phyloP scores from a whole-genome alignment of 2,888 invertebrate species.

The Cryptus armator region DNA sequence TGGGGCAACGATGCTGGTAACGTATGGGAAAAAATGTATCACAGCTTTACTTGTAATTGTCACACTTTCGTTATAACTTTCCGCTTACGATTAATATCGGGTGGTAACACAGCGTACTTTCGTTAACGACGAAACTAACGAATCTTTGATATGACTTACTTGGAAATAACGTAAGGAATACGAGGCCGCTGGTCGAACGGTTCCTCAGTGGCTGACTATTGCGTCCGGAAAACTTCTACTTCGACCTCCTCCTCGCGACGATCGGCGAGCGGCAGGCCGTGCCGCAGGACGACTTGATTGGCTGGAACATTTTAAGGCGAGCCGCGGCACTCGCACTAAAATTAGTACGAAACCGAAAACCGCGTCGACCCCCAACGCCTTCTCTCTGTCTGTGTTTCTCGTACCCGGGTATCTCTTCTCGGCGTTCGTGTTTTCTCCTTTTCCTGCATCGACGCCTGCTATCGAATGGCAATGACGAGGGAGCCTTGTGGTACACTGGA shows the following conservation, averaged over 20 bases:
- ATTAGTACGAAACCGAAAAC: constrained; percentile 74
- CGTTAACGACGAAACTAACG: constrained; percentile 21
- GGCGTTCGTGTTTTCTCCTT: constrained; percentile 55
- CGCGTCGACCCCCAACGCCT: constrained; percentile 63
- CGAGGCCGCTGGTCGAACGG: constrained; percentile 68
- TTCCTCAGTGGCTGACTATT: constrained; percentile 71
- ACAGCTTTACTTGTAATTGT: not conserved
- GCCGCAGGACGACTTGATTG: constrained; percentile 71
- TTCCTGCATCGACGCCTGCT: constrained; percentile 16
- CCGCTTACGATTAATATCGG: constrained; percentile 1
- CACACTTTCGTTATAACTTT: constrained; percentile 1
- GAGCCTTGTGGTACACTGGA: constrained; percentile 12
- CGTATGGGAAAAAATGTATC: not conserved
- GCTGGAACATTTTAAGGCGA: constrained; percentile 74
- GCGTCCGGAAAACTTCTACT: constrained; percentile 66
- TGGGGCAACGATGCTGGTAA: not conserved
- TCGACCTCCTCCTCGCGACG: constrained; percentile 65
- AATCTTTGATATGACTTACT: constrained; percentile 60
- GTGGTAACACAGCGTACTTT: not conserved
- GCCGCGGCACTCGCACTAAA: constrained; percentile 69
- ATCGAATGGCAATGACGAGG: constrained; percentile 28
- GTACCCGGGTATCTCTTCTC: constrained; percentile 50
- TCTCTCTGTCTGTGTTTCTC: constrained; percentile 68
- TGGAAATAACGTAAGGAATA: constrained; percentile 66
- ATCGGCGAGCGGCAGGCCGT: constrained; percentile 57